Evolutionary conservation across 2,888 invertebrate species (phyloP).

Genomic region (Bibio marci): DNA sequence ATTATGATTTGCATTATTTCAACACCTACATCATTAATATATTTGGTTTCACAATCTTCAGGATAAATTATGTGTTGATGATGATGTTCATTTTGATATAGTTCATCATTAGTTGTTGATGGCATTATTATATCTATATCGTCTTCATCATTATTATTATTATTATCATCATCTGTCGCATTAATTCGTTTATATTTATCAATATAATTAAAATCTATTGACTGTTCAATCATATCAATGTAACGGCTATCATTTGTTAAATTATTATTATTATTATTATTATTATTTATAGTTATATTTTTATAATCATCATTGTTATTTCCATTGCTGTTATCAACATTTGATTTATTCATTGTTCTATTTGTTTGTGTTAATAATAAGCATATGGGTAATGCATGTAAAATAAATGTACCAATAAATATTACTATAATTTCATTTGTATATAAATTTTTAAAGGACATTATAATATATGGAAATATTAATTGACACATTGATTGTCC

Average conservation of each 20-base stretch:
- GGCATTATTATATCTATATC: no score
- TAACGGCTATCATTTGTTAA: background rate
- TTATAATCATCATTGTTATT: no score
- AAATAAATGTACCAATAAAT: slow-evolving; percentile 3
- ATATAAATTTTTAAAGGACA: background rate
- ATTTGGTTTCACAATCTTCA: background rate
- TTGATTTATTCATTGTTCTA: no score
- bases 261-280: background rate
- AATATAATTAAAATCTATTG: no score
- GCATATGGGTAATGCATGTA: slow-evolving; percentile 1
- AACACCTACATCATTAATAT: slow-evolving; percentile 5
- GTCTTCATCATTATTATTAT: background rate
- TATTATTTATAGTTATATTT: no score
- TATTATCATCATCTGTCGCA: background rate
- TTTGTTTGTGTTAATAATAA: background rate
- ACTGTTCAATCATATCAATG: background rate
- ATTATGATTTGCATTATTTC: slow-evolving; percentile 6
- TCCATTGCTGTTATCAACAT: no score
- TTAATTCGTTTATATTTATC: background rate
- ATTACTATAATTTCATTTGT: slow-evolving; percentile 1
- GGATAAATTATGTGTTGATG: background rate
- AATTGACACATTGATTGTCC: slow-evolving; percentile 3
- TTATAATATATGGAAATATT: slow-evolving; percentile 4
- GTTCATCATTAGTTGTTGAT: no score
- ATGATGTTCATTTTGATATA: background rate